Base-by-base conservation (phyloP, 2,888 invertebrate genomes). In the Brenthis hecate region DNA sequence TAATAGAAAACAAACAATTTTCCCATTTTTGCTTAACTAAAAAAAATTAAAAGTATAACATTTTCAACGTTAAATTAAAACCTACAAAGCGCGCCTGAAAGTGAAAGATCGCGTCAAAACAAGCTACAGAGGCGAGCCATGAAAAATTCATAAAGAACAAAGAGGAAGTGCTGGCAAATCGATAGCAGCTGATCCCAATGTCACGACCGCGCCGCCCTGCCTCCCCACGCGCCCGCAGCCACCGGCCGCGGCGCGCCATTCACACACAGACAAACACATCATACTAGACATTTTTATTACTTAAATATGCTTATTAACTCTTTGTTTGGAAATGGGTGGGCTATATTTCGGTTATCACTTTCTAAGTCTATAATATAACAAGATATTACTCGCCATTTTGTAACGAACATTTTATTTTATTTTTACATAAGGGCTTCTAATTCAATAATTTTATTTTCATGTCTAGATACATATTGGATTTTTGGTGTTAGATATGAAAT, bases 121-220 rank as follows among this genome's bases (percentile, higher is more conserved):
- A 77, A 58, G 65, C 61, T 57, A 60, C 28, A 68, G 68, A 63
- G 75, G 74, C 74, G 72, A 70, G 76, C 73, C 76, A 88, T 91
- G 88, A 88, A 91, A 89, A 85, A 90, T 89, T 90, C 88, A 90
- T 89, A 85, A 83, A 81, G 86, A 81, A 83, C 82, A 84, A 88
- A 76, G 83, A 88, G 89, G 89, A 90, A 89, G 87, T 87, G 79
- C 73, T 76, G 75, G 70, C 77, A 80, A 87, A 92, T 92, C 91
- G 92, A 91, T 91, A 87, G 76, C 91, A 91, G 91, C 91, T 91
- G 92, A 87, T 92, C 86, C 90, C 91, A 91, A 92, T 92, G 92
- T 92, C 92, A 92, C 83, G 91, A 88, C 80, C 89, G 80, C 81
- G 73, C 73, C 74, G 71, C 75, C 72, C 74, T 50, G 70, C 75